phyloP scores from a whole-genome alignment of 23 tunicate species.

The Halocynthia aurantium region DNA sequence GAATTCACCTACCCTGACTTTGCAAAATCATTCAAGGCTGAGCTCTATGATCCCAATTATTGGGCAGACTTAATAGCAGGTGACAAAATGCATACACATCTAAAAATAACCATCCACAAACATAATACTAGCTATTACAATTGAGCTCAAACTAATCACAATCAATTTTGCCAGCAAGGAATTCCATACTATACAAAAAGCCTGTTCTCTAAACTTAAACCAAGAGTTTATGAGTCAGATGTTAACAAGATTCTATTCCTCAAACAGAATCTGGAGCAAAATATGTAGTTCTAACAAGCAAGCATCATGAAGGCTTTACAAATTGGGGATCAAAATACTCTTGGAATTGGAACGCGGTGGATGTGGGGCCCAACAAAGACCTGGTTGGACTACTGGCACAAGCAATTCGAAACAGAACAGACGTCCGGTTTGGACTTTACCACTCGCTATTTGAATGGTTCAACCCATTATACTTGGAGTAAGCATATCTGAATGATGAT shows the following conservation, averaged over 20 bases:
- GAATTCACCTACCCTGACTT: slow-evolving; percentile 70
- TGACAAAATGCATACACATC: neutral
- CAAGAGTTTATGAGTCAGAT: too few species aligned
- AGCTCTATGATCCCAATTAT: slow-evolving; percentile 58
- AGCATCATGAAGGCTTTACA: slow-evolving; percentile 81
- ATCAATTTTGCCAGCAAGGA: too few species aligned
- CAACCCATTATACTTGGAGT: slow-evolving; percentile 37
- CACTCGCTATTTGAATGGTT: slow-evolving; percentile 68
- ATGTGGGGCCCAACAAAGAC: slow-evolving; percentile 54
- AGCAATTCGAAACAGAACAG: slow-evolving; percentile 36
- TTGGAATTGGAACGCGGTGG: slow-evolving; percentile 70
- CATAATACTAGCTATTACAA: too few species aligned
- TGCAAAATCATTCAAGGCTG: slow-evolving; percentile 53
- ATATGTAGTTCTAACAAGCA: slow-evolving; percentile 53
- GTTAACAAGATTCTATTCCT: too few species aligned
- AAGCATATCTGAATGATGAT: slow-evolving; percentile 4
- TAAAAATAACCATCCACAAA: too few species aligned
- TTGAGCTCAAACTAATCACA: too few species aligned
- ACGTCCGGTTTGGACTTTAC: slow-evolving; percentile 43
- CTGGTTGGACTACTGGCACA: slow-evolving; percentile 56
- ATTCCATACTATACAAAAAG: too few species aligned
- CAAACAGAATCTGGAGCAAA: slow-evolving; percentile 50
- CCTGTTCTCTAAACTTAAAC: too few species aligned
- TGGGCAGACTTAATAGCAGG: slow-evolving; percentile 73
- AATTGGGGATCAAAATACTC: slow-evolving; percentile 57